Evolutionary conservation across 2,113 vertebrate genomes (phyloP), one percentile per base, ranked within the genome.

Genomic region (Hyperopisus bebe): DNA sequence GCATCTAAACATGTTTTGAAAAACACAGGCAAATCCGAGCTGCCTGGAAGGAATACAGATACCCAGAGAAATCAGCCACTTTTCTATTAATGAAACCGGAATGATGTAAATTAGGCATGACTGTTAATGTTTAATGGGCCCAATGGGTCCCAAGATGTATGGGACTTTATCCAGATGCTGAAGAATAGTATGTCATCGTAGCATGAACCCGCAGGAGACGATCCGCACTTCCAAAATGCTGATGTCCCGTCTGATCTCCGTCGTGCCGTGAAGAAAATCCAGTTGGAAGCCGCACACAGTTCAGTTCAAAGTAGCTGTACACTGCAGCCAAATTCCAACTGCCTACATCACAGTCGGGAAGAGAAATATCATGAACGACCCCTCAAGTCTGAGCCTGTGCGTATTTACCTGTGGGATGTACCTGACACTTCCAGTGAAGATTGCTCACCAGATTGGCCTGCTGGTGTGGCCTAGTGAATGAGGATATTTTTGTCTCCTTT

Each of bases 21-120:
- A 86, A 53, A n/a, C 35, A 62, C 55, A 66, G 35, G 62, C 89
- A 90, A 89, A 85, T 89, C 90, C 90, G 92, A 82, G 88, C 90
- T 58, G 90, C 39, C 86, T 70, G 74, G 90, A 89, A 91, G 91
- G 90, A 90, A 84, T 90, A 90, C 86, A n/a, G 84, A 88, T 31
- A 7, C 42, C 17, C 51, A 55, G 31, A 17, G 53, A 87, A 19
- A 39, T 58, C 35, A 46, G 86, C 35, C 46, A 17, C 86, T 44
- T 15, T 58, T 13, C 21, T 44, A 66, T 88, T 88, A 88, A 58
- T 62, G 27, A 88, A 88, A 44, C 48, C 8, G 39, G 55, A 55
- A 87, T 13, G 58, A 88, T 53, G 44, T 88, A 62, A 88, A 88
- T 88, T 62, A 66, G 31, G 87, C 51, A 50, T 62, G 53, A 88